These are phyloP conservation scores for Drosophila mercatorum DNA, from an alignment of 2,888 invertebrate genomes.

Conservation along the genomic window DNA sequence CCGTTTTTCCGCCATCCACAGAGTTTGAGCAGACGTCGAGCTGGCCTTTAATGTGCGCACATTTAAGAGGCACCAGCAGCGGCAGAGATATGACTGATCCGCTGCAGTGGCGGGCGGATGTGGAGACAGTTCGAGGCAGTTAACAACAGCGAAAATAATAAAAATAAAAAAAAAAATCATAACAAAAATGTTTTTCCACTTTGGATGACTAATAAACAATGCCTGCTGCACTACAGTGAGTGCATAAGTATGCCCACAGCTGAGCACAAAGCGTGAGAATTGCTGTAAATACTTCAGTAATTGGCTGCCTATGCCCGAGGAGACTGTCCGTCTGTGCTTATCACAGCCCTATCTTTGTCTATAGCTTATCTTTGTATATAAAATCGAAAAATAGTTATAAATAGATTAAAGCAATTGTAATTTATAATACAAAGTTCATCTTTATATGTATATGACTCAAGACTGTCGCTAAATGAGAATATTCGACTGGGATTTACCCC, in stretches of 20 bases:
- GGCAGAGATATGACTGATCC: constrained; percentile 16
- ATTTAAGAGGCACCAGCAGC: constrained; percentile 47
- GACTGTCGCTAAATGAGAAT: too few species aligned
- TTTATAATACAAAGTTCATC: background rate
- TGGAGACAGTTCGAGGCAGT: constrained; percentile 13
- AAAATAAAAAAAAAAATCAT: constrained; percentile 29
- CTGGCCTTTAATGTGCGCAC: constrained; percentile 68
- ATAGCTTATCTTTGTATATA: background rate
- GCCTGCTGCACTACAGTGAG: constrained; percentile 12
- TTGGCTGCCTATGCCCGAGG: background rate
- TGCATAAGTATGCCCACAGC: background rate
- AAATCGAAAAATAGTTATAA: background rate
- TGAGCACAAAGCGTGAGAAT: background rate
- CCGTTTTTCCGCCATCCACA: constrained; percentile 57
- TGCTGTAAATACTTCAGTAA: background rate
- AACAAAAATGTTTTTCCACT: constrained; percentile 38
- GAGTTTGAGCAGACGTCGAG: constrained; percentile 38
- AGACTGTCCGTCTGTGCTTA: background rate
- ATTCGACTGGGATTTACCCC: too few species aligned
- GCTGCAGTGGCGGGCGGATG: constrained; percentile 7
- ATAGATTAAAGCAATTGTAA: background rate
- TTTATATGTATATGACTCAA: too few species aligned
- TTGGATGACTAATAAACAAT: constrained; percentile 56
- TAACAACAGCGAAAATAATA: constrained; percentile 21
- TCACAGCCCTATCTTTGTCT: background rate